phyloP scores from a whole-genome alignment of 92 coral and sea anemone genomes.

The Paragorgia papillata region DNA sequence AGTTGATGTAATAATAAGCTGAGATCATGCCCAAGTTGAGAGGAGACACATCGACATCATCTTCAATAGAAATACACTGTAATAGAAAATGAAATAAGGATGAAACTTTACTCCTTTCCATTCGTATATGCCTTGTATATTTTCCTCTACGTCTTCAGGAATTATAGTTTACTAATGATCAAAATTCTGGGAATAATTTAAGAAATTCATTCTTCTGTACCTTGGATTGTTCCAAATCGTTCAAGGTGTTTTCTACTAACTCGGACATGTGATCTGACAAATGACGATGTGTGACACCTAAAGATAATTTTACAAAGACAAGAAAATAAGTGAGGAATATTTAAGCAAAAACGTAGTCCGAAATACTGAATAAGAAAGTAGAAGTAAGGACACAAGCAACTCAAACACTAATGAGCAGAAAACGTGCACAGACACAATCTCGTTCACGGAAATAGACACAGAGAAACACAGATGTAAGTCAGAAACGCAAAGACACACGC shows the following conservation, averaged over 20 bases:
- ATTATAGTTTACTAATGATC: not conserved
- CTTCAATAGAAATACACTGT: conserved; percentile 88
- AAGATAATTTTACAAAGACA: not conserved
- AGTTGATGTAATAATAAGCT: conserved; percentile 96
- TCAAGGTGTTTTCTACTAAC: conserved; percentile 90
- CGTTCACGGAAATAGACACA: not conserved
- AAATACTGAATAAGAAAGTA: not conserved
- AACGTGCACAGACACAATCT: not conserved
- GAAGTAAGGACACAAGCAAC: not conserved
- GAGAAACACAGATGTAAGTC: not conserved
- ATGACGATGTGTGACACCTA: conserved; percentile 98
- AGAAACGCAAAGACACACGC: too few species aligned
- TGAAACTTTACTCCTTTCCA: too few species aligned
- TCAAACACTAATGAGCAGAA: not conserved
- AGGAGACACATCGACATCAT: conserved; percentile 95
- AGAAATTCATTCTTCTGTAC: too few species aligned
- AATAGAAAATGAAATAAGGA: not conserved
- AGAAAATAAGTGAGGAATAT: not conserved
- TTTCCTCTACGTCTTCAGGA: too few species aligned
- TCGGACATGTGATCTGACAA: conserved; percentile 98
- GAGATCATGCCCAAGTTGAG: conserved; percentile 99
- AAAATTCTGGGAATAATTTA: too few species aligned
- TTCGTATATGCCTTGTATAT: too few species aligned
- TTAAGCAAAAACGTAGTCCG: not conserved
- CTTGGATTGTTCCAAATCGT: conserved; percentile 89